A percentile compares a stretch with the other conserved stretches of the same genome.
Conservation (phyloP, 2,113 vertebrate species). For the Chaetorhynchus papuensis region DNA sequence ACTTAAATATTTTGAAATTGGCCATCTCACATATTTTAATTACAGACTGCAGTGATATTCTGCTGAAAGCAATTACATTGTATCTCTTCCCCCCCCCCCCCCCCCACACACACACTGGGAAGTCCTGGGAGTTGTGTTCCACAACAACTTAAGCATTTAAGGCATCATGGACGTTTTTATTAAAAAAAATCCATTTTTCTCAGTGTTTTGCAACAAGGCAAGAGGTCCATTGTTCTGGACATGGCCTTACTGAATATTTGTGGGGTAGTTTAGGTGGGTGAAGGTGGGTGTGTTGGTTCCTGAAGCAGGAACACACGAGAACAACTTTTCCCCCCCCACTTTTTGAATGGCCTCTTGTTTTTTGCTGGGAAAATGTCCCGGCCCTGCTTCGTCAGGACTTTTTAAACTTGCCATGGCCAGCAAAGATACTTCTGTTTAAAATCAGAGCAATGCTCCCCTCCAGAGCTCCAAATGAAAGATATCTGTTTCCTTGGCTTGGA, state of each 20-base stretch:
- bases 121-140: not conserved
- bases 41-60: constrained; percentile 6
- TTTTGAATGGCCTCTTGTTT: constrained; percentile 11
- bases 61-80: constrained; percentile 50
- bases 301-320: not conserved
- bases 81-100: constrained; percentile 38
- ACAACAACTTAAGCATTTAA: not conserved
- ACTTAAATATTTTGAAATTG: constrained; percentile 30
- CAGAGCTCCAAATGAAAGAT: not conserved
- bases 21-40: constrained; percentile 39
- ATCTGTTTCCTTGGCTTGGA: not conserved
- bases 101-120: constrained; percentile 23
- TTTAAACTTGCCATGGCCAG: not conserved
- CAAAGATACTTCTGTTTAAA: constrained; percentile 47
- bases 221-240: not conserved
- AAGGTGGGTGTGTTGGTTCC: not conserved
- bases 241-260: fast-evolving
- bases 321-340: not conserved
- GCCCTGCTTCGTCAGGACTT: constrained; percentile 25
- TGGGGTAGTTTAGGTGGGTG: not conserved
- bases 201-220: not conserved
- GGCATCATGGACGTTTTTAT: not conserved
- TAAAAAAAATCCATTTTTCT: not conserved
- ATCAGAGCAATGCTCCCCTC: not conserved
- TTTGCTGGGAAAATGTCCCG: not conserved